phyloP scores from a whole-genome alignment of 2,113 vertebrate species.

The Hydropotes inermis region DNA sequence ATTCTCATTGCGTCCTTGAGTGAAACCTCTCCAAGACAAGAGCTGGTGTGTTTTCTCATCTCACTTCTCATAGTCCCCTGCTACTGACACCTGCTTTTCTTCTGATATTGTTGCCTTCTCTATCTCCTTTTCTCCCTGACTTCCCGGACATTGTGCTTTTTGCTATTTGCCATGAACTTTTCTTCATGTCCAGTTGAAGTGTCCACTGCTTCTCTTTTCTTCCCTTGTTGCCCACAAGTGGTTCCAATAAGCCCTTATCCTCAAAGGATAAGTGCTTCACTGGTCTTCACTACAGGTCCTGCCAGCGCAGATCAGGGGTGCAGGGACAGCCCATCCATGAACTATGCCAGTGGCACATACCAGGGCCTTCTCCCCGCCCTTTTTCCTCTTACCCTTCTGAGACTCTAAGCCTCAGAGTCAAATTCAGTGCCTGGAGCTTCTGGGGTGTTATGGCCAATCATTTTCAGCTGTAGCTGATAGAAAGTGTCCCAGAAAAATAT shows the following conservation, averaged over 20 bases:
- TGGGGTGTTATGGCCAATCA: neutral
- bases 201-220: neutral
- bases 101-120: neutral
- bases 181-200: neutral
- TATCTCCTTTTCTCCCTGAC: neutral
- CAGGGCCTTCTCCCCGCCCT: no score
- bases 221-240: neutral
- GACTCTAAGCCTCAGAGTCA: neutral
- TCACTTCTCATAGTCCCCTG: neutral
- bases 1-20: neutral
- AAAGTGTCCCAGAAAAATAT: neutral
- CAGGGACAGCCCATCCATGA: neutral
- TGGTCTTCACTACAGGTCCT: neutral
- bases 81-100: neutral
- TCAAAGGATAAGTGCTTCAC: neutral
- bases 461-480: neutral
- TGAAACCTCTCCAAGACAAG: neutral
- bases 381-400: neutral
- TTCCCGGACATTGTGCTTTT: neutral
- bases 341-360: neutral
- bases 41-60: neutral
- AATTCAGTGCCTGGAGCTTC: neutral
- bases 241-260: neutral
- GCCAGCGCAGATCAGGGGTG: neutral
- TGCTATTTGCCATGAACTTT: neutral